phyloP scores from a whole-genome alignment of 2,888 invertebrate species.

The Heliothis peltigera region DNA sequence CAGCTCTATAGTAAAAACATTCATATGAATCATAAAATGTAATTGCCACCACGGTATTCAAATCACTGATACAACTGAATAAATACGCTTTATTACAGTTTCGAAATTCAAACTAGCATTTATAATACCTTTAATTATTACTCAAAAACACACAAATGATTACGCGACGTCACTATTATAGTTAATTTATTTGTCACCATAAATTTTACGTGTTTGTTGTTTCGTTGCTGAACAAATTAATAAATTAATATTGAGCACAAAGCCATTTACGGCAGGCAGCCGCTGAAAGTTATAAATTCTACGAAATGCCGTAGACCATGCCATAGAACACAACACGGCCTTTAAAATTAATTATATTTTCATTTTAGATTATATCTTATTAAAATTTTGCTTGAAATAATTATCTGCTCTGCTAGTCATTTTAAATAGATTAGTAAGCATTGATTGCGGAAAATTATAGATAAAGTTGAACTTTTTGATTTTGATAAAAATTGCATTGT shows the following conservation, averaged over 20 bases:
- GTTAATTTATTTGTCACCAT: slow-evolving; percentile 62
- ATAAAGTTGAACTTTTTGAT: background rate
- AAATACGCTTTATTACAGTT: slow-evolving; percentile 38
- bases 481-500: too few relatives aligned
- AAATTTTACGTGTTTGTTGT: slow-evolving; percentile 59
- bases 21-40: slow-evolving; percentile 37
- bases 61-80: slow-evolving; percentile 35
- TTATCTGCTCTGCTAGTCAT: slow-evolving; percentile 19
- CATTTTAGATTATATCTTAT: slow-evolving; percentile 40
- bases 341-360: slow-evolving; percentile 50
- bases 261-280: slow-evolving; percentile 41
- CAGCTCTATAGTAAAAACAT: slow-evolving; percentile 44
- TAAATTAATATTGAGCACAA: slow-evolving; percentile 62
- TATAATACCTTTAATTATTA: slow-evolving; percentile 44
- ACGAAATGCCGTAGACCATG: slow-evolving; percentile 30
- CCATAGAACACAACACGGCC: slow-evolving; percentile 34
- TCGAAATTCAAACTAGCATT: slow-evolving; percentile 20
- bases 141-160: slow-evolving; percentile 26
- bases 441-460: slow-evolving; percentile 4
- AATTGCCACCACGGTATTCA: slow-evolving; percentile 26
- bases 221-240: slow-evolving; percentile 63
- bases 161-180: slow-evolving; percentile 49
- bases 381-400: slow-evolving; percentile 20
- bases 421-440: slow-evolving; percentile 15
- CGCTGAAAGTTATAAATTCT: slow-evolving; percentile 48